Evolutionary conservation across 2,797 vertebrate genomes (phyloP).

Genomic region (Diplodus sargus): DNA sequence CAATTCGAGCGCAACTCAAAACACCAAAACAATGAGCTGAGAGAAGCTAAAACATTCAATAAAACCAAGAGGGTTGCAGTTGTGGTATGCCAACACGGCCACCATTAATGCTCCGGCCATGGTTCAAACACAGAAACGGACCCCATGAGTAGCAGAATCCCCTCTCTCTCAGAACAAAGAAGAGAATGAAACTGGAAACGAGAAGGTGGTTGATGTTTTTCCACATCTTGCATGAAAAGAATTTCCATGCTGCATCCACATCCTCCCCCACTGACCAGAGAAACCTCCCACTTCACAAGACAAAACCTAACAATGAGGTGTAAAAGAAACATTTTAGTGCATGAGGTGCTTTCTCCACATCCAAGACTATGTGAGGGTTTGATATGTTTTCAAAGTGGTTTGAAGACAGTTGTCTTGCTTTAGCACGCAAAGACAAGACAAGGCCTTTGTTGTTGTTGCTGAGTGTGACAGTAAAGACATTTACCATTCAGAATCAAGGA

Average conservation of each 20-base stretch:
- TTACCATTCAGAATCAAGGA: slow-evolving; percentile 67
- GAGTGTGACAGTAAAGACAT: slow-evolving; percentile 64
- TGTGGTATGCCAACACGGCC: background rate
- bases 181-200: slow-evolving; percentile 14
- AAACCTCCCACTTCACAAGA: slow-evolving; percentile 6
- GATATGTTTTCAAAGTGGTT: slow-evolving; percentile 49
- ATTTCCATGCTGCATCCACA: slow-evolving; percentile 24
- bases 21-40: background rate
- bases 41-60: background rate
- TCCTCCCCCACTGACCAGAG: slow-evolving; percentile 40
- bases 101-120: background rate
- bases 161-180: slow-evolving; percentile 15
- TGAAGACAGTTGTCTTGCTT: slow-evolving; percentile 52
- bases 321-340: slow-evolving; percentile 4
- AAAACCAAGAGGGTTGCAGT: too few species aligned
- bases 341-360: slow-evolving; percentile 25
- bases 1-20: background rate
- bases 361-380: slow-evolving; percentile 30
- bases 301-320: slow-evolving; percentile 5
- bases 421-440: slow-evolving; percentile 53
- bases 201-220: slow-evolving; percentile 35
- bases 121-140: background rate
- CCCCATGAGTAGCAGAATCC: slow-evolving; percentile 11
- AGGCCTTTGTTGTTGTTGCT: slow-evolving; percentile 59
- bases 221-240: slow-evolving; percentile 33